A percentile compares a stretch with the other conserved stretches of the same genome.
phyloP scores from a whole-genome alignment of 2,113 vertebrate species.

The Cololabis saira region DNA sequence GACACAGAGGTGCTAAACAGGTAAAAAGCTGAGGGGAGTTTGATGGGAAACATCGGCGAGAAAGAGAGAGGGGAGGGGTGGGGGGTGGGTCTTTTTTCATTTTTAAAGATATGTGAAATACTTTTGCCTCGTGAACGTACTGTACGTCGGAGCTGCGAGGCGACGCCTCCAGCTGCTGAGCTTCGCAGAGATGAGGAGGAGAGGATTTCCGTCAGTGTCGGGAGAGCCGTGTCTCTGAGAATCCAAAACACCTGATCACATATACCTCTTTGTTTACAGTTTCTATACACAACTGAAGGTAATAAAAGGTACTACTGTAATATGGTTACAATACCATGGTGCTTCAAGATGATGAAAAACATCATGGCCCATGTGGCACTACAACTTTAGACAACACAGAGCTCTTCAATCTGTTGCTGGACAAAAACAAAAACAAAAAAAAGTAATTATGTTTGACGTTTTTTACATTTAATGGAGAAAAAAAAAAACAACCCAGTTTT shows the following conservation, averaged over 20 bases:
- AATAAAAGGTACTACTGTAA: constrained; percentile 98
- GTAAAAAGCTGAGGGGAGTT: constrained; percentile 55
- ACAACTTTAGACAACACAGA: constrained; percentile 68
- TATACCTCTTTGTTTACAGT: constrained; percentile 99
- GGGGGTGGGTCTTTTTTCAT: too few relatives aligned
- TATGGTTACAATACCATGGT: constrained; percentile 94
- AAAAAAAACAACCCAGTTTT: constrained; percentile 18
- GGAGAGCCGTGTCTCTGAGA: constrained; percentile 88
- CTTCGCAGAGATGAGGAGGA: constrained; percentile 80
- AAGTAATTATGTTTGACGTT: constrained; percentile 30
- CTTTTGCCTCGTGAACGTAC: constrained; percentile 54
- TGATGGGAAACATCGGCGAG: constrained; percentile 45
- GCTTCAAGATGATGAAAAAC: constrained; percentile 91
- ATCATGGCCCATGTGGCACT: constrained; percentile 90
- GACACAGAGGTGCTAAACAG: constrained; percentile 67
- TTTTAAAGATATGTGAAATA: constrained; percentile 50
- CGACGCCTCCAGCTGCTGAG: constrained; percentile 83
- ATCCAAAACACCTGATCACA: constrained; percentile 91
- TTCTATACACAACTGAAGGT: constrained; percentile 90
- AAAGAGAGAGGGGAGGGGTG: not conserved
- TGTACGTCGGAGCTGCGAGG: constrained; percentile 37
- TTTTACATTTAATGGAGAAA: constrained; percentile 45
- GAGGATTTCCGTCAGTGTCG: constrained; percentile 86
- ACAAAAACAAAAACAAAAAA: constrained; percentile 11
- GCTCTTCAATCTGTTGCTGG: constrained; percentile 64